These are phyloP conservation scores for Tipula confusa DNA, from an alignment of 2,888 invertebrate genomes.

Conservation along the genomic window DNA sequence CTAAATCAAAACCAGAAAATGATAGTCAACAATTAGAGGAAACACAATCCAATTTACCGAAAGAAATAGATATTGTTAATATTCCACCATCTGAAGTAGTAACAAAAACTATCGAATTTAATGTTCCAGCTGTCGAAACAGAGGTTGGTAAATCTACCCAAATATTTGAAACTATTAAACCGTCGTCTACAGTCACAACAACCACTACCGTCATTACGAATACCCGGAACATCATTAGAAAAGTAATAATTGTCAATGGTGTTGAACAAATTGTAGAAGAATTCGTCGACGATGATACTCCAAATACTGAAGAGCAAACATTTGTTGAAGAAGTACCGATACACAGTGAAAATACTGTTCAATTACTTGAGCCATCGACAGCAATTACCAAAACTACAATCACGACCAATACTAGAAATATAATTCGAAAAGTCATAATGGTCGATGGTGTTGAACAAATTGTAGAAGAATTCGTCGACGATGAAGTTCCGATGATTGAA, in stretches of 20 bases:
- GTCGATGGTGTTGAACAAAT: neutral
- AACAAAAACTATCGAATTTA: neutral
- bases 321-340: neutral
- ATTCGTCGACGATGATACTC: conserved; percentile 60
- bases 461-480: neutral
- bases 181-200: conserved; percentile 28
- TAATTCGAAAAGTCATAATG: neutral
- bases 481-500: neutral
- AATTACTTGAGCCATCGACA: neutral
- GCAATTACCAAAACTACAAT: neutral
- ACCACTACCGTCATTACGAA: conserved; percentile 57
- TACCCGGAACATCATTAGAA: conserved; percentile 68
- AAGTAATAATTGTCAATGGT: conserved; percentile 73
- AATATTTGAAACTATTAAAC: neutral
- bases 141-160: neutral
- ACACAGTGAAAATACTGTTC: neutral
- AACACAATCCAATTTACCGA: neutral
- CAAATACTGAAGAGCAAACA: neutral
- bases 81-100: neutral
- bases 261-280: conserved; percentile 81
- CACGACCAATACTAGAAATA: neutral
- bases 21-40: neutral
- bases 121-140: neutral
- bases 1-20: neutral
- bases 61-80: neutral